Conservation (phyloP, 2,888 invertebrate genomes). For the Ochropleura leucogaster region DNA sequence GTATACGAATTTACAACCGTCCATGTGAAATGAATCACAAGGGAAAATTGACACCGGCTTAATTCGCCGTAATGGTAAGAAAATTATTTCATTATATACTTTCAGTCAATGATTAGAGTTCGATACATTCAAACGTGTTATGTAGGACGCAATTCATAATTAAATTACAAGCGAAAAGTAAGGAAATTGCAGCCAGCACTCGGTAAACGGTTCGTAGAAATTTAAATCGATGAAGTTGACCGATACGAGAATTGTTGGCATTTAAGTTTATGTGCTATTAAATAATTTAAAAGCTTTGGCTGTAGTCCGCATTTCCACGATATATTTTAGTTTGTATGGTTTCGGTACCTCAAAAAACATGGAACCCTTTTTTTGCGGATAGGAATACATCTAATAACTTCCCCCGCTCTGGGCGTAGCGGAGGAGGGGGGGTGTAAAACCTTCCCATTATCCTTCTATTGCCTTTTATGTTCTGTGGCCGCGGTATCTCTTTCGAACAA, state of each 20-base stretch:
- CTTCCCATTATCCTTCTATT: too few relatives aligned
- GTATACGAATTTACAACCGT: neutral
- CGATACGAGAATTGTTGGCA: neutral
- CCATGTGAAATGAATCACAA: conserved; percentile 35
- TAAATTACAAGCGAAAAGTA: conserved; percentile 24
- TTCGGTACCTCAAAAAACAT: too few relatives aligned
- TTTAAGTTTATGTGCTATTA: neutral
- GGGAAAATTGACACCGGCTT: conserved; percentile 40
- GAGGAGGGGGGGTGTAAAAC: too few relatives aligned
- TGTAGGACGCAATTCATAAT: conserved; percentile 36
- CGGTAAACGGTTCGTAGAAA: conserved; percentile 52
- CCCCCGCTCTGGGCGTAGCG: too few relatives aligned
- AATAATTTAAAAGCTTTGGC: neutral
- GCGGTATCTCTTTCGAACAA: too few relatives aligned
- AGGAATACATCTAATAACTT: too few relatives aligned
- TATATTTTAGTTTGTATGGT: neutral
- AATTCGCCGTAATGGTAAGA: neutral
- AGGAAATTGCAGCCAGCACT: conserved; percentile 31
- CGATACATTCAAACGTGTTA: conserved; percentile 34
- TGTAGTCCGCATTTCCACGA: neutral
- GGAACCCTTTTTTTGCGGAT: too few relatives aligned
- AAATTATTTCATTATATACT: conserved; percentile 20
- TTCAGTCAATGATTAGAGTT: neutral
- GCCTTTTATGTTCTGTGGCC: too few relatives aligned
- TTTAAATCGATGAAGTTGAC: conserved; percentile 45